phyloP scores from a whole-genome alignment of 2,888 invertebrate species.

The Temnothorax rugatulus region DNA sequence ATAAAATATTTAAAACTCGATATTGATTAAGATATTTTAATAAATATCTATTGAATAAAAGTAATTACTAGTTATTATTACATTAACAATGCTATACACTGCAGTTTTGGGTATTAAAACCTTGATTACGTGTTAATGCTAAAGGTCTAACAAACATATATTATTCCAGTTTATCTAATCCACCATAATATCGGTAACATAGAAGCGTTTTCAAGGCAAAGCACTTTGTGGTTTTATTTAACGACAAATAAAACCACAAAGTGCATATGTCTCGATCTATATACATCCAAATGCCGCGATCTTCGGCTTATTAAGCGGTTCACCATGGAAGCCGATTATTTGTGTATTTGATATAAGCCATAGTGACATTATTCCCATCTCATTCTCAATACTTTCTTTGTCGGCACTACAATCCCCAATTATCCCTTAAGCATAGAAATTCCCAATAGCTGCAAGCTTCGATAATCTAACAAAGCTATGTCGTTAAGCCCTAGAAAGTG shows the following conservation, averaged over 20 bases:
- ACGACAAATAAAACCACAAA: slow-evolving; percentile 57
- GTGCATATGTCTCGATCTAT: slow-evolving; percentile 26
- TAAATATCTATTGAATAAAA: background rate
- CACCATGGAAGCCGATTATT: slow-evolving; percentile 38
- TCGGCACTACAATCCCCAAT: slow-evolving; percentile 40
- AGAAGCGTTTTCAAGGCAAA: slow-evolving; percentile 43
- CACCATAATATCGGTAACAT: slow-evolving; percentile 17
- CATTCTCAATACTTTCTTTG: slow-evolving; percentile 38
- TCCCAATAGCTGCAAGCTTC: slow-evolving; percentile 49
- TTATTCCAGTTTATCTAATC: slow-evolving; percentile 34
- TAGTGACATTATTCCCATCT: slow-evolving; percentile 49
- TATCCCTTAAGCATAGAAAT: slow-evolving; percentile 54
- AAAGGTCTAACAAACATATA: background rate
- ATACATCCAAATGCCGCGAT: background rate
- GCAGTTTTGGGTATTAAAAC: background rate
- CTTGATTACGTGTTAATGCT: background rate
- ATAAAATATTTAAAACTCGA: slow-evolving; percentile 1
- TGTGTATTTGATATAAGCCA: slow-evolving; percentile 43
- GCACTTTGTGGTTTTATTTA: slow-evolving; percentile 10
- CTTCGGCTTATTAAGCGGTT: slow-evolving; percentile 57
- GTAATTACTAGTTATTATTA: background rate
- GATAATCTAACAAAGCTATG: slow-evolving; percentile 51
- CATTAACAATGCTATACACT: background rate
- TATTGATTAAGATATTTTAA: background rate
- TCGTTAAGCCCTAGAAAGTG: slow-evolving; percentile 48